phyloP scores from a whole-genome alignment of 1,140 invertebrate species.

The Drosophila quadrilineata region DNA sequence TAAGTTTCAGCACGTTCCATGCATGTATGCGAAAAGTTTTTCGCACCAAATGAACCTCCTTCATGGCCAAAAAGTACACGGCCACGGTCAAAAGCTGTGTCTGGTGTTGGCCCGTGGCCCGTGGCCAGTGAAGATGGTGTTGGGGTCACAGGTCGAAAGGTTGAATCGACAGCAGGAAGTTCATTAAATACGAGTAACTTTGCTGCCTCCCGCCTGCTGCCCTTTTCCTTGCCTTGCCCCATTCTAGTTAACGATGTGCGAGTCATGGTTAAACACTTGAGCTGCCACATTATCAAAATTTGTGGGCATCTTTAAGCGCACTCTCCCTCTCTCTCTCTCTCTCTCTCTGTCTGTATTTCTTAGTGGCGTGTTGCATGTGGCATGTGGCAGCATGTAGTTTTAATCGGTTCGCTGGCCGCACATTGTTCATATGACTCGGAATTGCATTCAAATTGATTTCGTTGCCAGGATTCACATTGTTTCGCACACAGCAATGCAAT shows the following conservation, averaged over 20 bases:
- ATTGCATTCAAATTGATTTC: slow-evolving; percentile 37
- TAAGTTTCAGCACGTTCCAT: slow-evolving; percentile 69
- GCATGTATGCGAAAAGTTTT: slow-evolving; percentile 55
- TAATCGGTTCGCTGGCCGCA: too few species aligned
- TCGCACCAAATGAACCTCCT: slow-evolving; percentile 61
- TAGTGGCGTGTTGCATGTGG: too few species aligned
- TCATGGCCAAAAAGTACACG: slow-evolving; percentile 1
- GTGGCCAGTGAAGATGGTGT: slow-evolving; percentile 30
- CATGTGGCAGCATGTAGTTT: too few species aligned
- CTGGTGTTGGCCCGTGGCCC: too few species aligned
- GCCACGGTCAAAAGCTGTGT: too few species aligned
- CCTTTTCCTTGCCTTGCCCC: neutral
- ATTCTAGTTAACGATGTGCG: slow-evolving; percentile 46
- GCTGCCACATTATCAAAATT: slow-evolving; percentile 3
- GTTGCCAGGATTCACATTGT: slow-evolving; percentile 24
- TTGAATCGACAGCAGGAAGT: slow-evolving; percentile 65
- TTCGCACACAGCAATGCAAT: slow-evolving; percentile 48
- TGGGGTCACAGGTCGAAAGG: slow-evolving; percentile 38
- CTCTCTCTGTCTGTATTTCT: neutral
- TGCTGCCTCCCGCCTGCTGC: neutral
- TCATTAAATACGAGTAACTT: slow-evolving; percentile 58
- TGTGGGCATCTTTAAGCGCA: slow-evolving; percentile 15
- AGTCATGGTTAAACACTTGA: slow-evolving; percentile 32
- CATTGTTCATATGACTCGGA: neutral
- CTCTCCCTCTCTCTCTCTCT: neutral